A percentile compares a stretch with the other conserved stretches of the same genome.
Evolutionary conservation across 2,888 invertebrate species (phyloP).

Genomic region (Emmelina monodactyla): DNA sequence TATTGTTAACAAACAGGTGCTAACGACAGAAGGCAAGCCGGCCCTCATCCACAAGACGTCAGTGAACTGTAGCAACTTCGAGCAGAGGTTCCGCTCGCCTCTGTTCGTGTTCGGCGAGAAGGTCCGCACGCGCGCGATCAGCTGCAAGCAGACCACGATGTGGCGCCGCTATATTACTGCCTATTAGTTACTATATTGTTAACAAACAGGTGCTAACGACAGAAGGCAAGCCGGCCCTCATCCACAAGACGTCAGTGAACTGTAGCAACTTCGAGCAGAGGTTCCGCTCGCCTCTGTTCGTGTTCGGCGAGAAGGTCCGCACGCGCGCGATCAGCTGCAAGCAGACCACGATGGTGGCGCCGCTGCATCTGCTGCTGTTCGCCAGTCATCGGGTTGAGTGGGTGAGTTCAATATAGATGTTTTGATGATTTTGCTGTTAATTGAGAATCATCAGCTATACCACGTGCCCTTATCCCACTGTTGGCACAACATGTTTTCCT

Average conservation of each 20-base stretch:
- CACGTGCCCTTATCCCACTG: no score
- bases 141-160: slow-evolving; percentile 95
- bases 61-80: slow-evolving; percentile 88
- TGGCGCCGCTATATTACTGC: no score
- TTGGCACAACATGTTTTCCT: no score
- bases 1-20: no score
- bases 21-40: slow-evolving; percentile 94
- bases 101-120: slow-evolving; percentile 99
- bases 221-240: slow-evolving; percentile 92
- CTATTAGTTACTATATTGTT: no score
- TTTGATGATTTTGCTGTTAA: neutral
- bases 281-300: slow-evolving; percentile 94
- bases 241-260: slow-evolving; percentile 97
- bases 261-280: slow-evolving; percentile 82
- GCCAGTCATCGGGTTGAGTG: slow-evolving; percentile 88
- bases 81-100: slow-evolving; percentile 88
- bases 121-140: slow-evolving; percentile 93
- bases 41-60: slow-evolving; percentile 97
- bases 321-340: slow-evolving; percentile 96
- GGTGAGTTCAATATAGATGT: slow-evolving; percentile 36
- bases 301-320: slow-evolving; percentile 98
- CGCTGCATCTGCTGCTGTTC: slow-evolving; percentile 90
- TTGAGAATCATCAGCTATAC: no score
- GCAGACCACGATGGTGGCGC: slow-evolving; percentile 92
- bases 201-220: slow-evolving; percentile 92